Percentiles rank a stretch among this genome's conserved stretches.
Evolutionary conservation across 1,140 invertebrate genomes (phyloP).

Genomic region (Vollenhovia emeryi): DNA sequence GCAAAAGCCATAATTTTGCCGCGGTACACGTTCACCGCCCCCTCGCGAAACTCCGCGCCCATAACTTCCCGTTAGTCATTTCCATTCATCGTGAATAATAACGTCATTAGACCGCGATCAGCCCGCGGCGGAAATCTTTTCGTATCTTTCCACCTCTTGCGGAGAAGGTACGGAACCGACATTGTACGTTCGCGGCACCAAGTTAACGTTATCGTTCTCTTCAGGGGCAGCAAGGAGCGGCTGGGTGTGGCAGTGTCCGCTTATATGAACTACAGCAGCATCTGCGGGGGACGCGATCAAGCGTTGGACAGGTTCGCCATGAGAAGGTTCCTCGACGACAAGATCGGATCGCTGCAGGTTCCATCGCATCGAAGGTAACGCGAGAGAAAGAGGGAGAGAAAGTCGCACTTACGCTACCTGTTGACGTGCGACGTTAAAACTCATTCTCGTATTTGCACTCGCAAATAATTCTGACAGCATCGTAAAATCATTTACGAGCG

Average conservation of each 20-base stretch:
- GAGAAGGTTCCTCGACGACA: slow-evolving; percentile 95
- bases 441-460: slow-evolving; percentile 13
- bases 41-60: slow-evolving; percentile 4
- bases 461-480: slow-evolving; percentile 43
- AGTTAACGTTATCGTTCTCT: slow-evolving; percentile 63
- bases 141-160: neutral
- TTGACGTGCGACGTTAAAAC: slow-evolving; percentile 59
- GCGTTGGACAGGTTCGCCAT: slow-evolving; percentile 96
- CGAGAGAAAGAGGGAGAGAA: slow-evolving; percentile 25
- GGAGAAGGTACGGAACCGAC: slow-evolving; percentile 2
- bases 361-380: slow-evolving; percentile 95
- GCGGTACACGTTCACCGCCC: slow-evolving; percentile 33
- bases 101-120: slow-evolving; percentile 49
- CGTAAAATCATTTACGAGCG: neutral
- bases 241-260: slow-evolving; percentile 95
- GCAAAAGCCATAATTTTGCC: slow-evolving; percentile 51
- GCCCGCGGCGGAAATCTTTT: slow-evolving; percentile 47
- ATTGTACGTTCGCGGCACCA: neutral
- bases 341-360: slow-evolving; percentile 91
- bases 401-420: neutral
- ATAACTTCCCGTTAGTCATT: slow-evolving; percentile 53
- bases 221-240: slow-evolving; percentile 90
- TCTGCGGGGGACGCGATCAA: slow-evolving; percentile 95
- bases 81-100: slow-evolving; percentile 59
- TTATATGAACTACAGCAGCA: slow-evolving; percentile 97